A percentile compares a stretch with the other conserved stretches of the same genome.
Conservation (phyloP, 2,113 vertebrate genomes). For the Lagopus leucura region DNA sequence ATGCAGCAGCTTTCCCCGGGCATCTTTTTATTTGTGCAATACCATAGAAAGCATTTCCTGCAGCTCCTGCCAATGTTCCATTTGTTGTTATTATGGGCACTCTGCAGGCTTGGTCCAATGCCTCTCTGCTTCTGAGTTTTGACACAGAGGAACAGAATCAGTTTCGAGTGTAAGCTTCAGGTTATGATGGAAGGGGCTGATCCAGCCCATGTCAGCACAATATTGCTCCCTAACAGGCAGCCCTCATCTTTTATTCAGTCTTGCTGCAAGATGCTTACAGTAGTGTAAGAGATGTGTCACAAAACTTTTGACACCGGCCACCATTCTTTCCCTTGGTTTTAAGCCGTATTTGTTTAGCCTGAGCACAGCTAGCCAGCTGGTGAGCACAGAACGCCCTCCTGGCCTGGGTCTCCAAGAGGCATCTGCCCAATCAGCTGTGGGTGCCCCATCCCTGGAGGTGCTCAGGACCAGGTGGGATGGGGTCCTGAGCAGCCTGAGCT, state of each 20-base stretch:
- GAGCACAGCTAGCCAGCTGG: background rate
- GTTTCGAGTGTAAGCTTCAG: background rate
- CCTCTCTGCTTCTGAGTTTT: background rate
- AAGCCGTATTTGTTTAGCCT: background rate
- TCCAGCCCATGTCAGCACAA: background rate
- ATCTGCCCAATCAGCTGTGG: no score
- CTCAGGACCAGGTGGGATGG: no score
- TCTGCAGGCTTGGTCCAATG: background rate
- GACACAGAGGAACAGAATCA: background rate
- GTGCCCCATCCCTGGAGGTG: no score
- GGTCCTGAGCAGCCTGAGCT: no score
- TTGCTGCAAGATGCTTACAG: background rate
- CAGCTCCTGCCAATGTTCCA: background rate
- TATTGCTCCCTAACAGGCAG: background rate
- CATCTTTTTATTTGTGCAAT: background rate
- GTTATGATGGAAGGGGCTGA: background rate
- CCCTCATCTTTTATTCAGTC: background rate
- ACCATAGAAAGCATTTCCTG: background rate
- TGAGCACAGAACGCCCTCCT: background rate
- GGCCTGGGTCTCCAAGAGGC: no score
- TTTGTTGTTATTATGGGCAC: background rate
- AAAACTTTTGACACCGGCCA: slow-evolving; percentile 14
- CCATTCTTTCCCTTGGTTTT: background rate
- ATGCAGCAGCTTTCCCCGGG: background rate
- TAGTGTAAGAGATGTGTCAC: background rate